phyloP scores from a whole-genome alignment of 2,113 vertebrate species.

The Mugil cephalus region DNA sequence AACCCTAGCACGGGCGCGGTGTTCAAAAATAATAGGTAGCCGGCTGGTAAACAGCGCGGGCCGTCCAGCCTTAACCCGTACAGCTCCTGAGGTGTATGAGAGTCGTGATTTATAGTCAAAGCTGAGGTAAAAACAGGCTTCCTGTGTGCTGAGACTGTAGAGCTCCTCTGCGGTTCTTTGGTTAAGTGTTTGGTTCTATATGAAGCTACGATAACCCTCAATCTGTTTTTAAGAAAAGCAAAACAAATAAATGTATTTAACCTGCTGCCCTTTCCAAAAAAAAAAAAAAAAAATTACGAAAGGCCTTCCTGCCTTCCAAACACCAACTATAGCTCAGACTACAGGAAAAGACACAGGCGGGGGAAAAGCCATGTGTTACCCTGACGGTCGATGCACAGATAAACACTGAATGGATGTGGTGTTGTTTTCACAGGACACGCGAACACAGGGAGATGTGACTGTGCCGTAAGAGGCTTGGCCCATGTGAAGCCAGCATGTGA shows the following conservation, averaged over 20 bases:
- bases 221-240: neutral
- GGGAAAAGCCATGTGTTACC: conserved; percentile 60
- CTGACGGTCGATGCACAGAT: conserved; percentile 60
- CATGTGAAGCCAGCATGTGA: conserved; percentile 57
- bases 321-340: conserved; percentile 7
- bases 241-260: conserved; percentile 23
- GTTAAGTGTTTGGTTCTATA: conserved; percentile 18
- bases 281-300: neutral
- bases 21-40: conserved; percentile 45
- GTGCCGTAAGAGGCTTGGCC: conserved; percentile 16
- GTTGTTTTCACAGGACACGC: conserved; percentile 55
- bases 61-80: conserved; percentile 18
- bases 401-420: conserved; percentile 66
- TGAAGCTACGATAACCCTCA: conserved; percentile 1
- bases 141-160: neutral
- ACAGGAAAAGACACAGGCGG: conserved; percentile 1
- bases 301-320: neutral
- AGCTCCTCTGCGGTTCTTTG: conserved; percentile 5
- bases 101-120: conserved; percentile 28
- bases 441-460: conserved; percentile 47
- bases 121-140: conserved; percentile 17
- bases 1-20: conserved; percentile 19
- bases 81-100: conserved; percentile 13
- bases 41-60: conserved; percentile 21
- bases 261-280: conserved; percentile 11